Evolutionary conservation across 2,113 vertebrate species (phyloP), one percentile per base, ranked within the genome.

Genomic region (Delphinus delphis): DNA sequence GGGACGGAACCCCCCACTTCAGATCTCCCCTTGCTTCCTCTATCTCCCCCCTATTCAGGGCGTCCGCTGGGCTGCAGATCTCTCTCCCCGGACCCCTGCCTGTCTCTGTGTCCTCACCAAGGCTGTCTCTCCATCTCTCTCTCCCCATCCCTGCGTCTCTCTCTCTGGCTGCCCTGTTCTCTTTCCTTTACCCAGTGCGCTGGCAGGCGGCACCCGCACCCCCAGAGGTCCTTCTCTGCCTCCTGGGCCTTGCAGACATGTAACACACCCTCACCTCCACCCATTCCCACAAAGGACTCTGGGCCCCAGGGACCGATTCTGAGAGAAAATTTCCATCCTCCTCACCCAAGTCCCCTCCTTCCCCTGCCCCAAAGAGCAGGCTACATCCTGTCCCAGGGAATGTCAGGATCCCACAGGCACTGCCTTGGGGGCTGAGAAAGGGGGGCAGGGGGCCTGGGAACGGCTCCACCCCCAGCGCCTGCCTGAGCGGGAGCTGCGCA

Each of bases 301-400:
- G 84, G 76, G 50, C 79, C 93, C 91, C 36, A 63, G 96, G 74
- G 97, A 95, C 86, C 86, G 68, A 80, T 71, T 33, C 82, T 4
- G 1, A 63, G 53, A 90, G 90, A 93, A 96, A 94, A 53, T 95
- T 97, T 97, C 96, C 89, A 80, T 81, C 33, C 33, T 55, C 62
- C 28, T 76, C 53, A 60, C 93, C 41, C 92, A 86, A 68, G 70
- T 50, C 41, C 13, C 5, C 55, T 47, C 60, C 41, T 47, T 47
- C 77, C 44, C 58, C 23, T 6, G 5, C 70, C 41, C 90, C 41
- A 62, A 89, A 91, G 47, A 17, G 12, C 74, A 81, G 68, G 88
- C 95, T 93, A 88, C 92, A 97, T 98, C 98, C 98, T 96, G 97
- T 97, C 86, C 71, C 53, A 82, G 88, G 83, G 85, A 91, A 88